phyloP scores from a whole-genome alignment of 2,888 invertebrate genomes.

The Campaea margaritaria region DNA sequence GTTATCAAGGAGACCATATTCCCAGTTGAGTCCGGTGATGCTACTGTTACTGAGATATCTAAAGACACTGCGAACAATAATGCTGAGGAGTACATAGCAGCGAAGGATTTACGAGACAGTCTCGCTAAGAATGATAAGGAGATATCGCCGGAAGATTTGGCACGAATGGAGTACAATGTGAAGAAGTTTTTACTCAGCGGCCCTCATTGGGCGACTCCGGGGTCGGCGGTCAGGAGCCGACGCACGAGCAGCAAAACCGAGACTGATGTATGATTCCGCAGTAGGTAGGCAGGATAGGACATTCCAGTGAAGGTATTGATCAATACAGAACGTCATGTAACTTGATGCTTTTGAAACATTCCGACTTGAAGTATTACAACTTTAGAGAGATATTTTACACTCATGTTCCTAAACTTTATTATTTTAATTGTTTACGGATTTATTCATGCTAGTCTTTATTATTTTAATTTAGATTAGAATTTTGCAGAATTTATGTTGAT shows the following conservation, averaged over 20 bases:
- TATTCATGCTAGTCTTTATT: conserved; percentile 52
- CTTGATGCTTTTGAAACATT: conserved; percentile 18
- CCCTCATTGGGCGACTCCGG: conserved; percentile 72
- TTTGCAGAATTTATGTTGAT: conserved; percentile 17
- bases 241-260: conserved; percentile 84
- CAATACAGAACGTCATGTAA: conserved; percentile 1
- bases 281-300: conserved; percentile 56
- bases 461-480: conserved; percentile 23
- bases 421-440: conserved; percentile 41
- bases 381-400: conserved; percentile 13
- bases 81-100: conserved; percentile 56
- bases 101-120: conserved; percentile 60
- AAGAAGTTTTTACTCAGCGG: conserved; percentile 89
- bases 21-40: conserved; percentile 74
- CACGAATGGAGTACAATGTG: conserved; percentile 91
- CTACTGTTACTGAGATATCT: conserved; percentile 68
- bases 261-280: conserved; percentile 81
- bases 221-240: conserved; percentile 65
- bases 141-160: conserved; percentile 85
- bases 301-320: conserved; percentile 41
- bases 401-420: conserved; percentile 46
- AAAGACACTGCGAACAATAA: conserved; percentile 67
- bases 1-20: conserved; percentile 76
- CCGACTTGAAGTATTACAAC: conserved; percentile 12
- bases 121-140: conserved; percentile 69